Evolutionary conservation across 2,888 invertebrate genomes (phyloP).

Genomic region (Philonicus albiceps): DNA sequence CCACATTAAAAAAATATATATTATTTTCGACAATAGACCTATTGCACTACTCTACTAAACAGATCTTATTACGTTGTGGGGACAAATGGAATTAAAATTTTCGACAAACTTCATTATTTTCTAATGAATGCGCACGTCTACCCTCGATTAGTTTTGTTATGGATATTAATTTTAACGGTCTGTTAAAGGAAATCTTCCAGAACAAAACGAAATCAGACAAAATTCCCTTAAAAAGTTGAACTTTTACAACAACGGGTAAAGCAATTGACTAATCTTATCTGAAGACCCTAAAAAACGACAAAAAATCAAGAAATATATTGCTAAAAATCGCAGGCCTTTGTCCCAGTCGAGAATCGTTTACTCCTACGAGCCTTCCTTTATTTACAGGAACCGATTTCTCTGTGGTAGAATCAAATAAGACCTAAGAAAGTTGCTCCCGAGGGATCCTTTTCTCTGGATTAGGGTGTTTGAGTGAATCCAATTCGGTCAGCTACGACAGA

Average conservation of each 20-base stretch:
- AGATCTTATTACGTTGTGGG: neutral
- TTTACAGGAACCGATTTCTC: neutral
- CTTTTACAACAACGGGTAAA: neutral
- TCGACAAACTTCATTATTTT: neutral
- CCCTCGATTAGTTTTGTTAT: neutral
- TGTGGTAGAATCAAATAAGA: neutral
- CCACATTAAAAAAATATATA: neutral
- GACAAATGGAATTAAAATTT: neutral
- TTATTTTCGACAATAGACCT: neutral
- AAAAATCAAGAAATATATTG: neutral
- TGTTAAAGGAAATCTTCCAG: neutral
- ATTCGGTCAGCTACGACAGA: neutral
- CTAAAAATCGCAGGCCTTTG: neutral
- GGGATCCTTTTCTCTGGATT: neutral
- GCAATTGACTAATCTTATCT: neutral
- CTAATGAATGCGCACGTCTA: neutral
- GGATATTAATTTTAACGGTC: neutral
- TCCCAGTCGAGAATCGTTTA: neutral
- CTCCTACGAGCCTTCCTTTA: neutral
- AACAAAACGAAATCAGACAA: neutral
- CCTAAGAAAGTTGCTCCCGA: neutral
- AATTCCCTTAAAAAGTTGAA: neutral
- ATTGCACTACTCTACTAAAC: neutral
- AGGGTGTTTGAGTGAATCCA: neutral
- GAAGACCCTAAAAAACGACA: neutral